Conservation (phyloP, 1,140 invertebrate species). For the Hestina assimilis region DNA sequence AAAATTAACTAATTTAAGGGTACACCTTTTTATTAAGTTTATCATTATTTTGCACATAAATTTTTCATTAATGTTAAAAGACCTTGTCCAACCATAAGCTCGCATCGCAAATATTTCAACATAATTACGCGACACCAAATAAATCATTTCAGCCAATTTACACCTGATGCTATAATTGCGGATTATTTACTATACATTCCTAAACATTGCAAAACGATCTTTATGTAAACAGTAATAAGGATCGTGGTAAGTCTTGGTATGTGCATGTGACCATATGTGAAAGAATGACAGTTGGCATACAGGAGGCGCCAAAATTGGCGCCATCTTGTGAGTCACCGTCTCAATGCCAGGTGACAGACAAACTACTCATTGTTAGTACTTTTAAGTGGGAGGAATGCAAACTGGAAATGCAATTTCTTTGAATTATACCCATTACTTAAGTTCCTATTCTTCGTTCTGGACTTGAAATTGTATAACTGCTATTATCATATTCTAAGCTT, state of each 20-base stretch:
- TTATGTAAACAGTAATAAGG: background rate
- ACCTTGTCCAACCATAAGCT: background rate
- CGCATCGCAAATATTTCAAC: background rate
- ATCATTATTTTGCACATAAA: too few species aligned
- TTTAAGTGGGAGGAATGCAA: constrained; percentile 5
- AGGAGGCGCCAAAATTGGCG: constrained; percentile 16
- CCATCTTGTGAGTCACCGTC: constrained; percentile 23
- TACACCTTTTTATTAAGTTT: too few species aligned
- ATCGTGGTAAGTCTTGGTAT: background rate
- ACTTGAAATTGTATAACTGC: too few species aligned
- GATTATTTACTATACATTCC: background rate
- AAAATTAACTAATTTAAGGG: too few species aligned
- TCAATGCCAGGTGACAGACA: constrained; percentile 24
- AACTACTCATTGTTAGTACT: constrained; percentile 12
- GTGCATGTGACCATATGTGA: background rate
- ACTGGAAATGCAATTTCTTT: background rate
- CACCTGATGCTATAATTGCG: constrained; percentile 1
- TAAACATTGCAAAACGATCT: background rate
- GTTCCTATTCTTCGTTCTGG: too few species aligned
- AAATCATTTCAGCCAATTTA: constrained; percentile 1
- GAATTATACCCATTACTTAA: too few species aligned
- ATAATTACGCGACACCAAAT: constrained; percentile 1
- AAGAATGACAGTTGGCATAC: constrained; percentile 10
- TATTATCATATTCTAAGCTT: too few species aligned
- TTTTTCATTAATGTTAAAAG: background rate